A percentile compares a stretch with the other conserved stretches of the same genome.
phyloP scores from a whole-genome alignment of 2,797 vertebrate species.

The Thunnus albacares region DNA sequence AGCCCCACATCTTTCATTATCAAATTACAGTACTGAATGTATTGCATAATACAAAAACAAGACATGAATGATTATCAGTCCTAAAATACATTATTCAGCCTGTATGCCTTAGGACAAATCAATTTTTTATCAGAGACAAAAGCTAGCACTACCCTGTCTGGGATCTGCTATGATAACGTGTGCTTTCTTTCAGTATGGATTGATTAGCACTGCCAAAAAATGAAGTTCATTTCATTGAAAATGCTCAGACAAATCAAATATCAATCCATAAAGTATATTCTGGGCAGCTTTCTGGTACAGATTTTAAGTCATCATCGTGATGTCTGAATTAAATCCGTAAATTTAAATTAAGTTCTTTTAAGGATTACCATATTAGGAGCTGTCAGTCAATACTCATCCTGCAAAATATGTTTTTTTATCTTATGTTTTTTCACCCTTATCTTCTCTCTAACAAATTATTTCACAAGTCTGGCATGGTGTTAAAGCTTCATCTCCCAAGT shows the following conservation, averaged over 20 bases:
- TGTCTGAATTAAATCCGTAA: background rate
- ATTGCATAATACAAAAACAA: slow-evolving; percentile 10
- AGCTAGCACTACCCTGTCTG: background rate
- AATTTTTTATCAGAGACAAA: slow-evolving; percentile 37
- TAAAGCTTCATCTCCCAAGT: slow-evolving; percentile 2
- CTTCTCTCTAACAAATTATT: slow-evolving; percentile 7
- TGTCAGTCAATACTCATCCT: background rate
- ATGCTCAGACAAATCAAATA: slow-evolving; percentile 43
- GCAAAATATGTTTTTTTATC: slow-evolving; percentile 6
- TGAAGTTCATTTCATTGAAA: slow-evolving; percentile 37
- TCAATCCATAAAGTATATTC: slow-evolving; percentile 27
- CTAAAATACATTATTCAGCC: slow-evolving; percentile 23
- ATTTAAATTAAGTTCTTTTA: background rate
- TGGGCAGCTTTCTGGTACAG: background rate
- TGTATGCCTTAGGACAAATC: slow-evolving; percentile 17
- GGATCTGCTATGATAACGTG: slow-evolving; percentile 17
- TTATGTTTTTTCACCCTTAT: slow-evolving; percentile 2
- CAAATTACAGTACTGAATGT: slow-evolving; percentile 3
- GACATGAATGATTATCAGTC: slow-evolving; percentile 26
- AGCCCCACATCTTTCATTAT: background rate
- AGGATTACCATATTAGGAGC: background rate
- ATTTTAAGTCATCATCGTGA: background rate
- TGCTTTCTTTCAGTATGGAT: slow-evolving; percentile 27
- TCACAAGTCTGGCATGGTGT: slow-evolving; percentile 14
- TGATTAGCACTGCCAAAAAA: slow-evolving; percentile 35